Base-by-base conservation (phyloP, 1,140 invertebrate species). In the Megathymus violae region DNA sequence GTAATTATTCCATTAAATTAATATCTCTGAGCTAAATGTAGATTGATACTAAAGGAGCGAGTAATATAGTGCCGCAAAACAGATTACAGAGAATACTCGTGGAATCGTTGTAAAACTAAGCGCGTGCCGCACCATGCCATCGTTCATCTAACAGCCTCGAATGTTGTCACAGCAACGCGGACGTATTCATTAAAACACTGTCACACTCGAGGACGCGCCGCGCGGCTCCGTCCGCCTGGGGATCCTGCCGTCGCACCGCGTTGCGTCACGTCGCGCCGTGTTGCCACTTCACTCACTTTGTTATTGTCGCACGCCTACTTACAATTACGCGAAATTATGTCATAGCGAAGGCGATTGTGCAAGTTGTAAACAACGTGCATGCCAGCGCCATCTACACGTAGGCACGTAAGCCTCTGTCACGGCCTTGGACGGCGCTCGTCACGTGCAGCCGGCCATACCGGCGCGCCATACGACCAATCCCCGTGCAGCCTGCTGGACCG, bases 311-410 rank as follows among this genome's bases (percentile, higher is more conserved):
- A 27, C 58, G 66, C 36, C 56, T 48, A 44, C 52, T 41, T 44
- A 14, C 44, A 64, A 78, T 85, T 84, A 84, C 65, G 71, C 69
- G 66, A 76, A 83, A 85, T 88, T 85, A 88, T 85, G 80, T 88
- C 85, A 85, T 67, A 71, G 44, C 47, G 14, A 60, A n/a, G n/a
- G n/a, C 64, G 31, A 43, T 15, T 52, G 50, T 38, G 46, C 44
- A 43, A 72, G 50, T 84, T 73, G 80, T 84, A 84, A 86, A 83
- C 83, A 86, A 74, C 60, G 27, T 22, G 38, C 34, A 47, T 44
- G 4, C 58, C 79, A 58, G 72, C 76, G 83, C 80, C 82, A 80
- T 80, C 85, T 88, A 31, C 63, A 22, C 13, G 6, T 11, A 17
- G 16, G 14, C 31, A 4, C 48, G 51, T 16, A 41, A 66, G 40